Evolutionary conservation across 2,888 invertebrate genomes (phyloP).

Genomic region (Zonitis immaculata): DNA sequence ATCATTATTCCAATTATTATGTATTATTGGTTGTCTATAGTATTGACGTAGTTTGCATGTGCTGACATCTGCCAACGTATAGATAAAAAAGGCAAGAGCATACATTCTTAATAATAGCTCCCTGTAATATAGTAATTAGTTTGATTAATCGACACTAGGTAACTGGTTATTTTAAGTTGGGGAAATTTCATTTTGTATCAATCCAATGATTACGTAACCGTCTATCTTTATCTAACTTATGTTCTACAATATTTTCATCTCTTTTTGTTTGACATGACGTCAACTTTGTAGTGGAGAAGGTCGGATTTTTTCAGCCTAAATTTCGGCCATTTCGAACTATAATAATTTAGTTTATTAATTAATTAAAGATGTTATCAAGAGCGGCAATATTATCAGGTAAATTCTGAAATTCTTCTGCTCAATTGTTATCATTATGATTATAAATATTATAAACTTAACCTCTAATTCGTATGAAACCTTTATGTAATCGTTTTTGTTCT

Average conservation of each 20-base stretch:
- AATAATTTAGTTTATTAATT: background rate
- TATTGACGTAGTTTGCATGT: too few relatives aligned
- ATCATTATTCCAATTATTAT: too few relatives aligned
- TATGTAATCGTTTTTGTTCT: constrained; percentile 31
- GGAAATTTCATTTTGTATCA: background rate
- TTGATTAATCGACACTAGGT: too few relatives aligned
- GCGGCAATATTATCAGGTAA: constrained; percentile 65
- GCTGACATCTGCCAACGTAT: too few relatives aligned
- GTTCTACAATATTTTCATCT: background rate
- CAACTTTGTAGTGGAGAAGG: background rate
- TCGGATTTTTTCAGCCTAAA: background rate
- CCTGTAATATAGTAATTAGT: too few relatives aligned
- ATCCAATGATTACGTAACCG: background rate
- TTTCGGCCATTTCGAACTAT: background rate
- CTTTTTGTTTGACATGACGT: background rate
- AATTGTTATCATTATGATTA: background rate
- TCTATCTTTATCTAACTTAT: background rate
- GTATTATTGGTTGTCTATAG: too few relatives aligned
- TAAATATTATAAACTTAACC: background rate
- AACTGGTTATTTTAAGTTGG: too few relatives aligned
- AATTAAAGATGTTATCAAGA: constrained; percentile 61
- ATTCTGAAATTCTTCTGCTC: constrained; percentile 16
- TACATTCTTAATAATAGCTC: too few relatives aligned
- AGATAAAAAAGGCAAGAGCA: too few relatives aligned
- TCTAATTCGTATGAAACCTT: constrained; percentile 17